Evolutionary conservation across 2,113 vertebrate species (phyloP).

Genomic region (Leiothrix lutea): DNA sequence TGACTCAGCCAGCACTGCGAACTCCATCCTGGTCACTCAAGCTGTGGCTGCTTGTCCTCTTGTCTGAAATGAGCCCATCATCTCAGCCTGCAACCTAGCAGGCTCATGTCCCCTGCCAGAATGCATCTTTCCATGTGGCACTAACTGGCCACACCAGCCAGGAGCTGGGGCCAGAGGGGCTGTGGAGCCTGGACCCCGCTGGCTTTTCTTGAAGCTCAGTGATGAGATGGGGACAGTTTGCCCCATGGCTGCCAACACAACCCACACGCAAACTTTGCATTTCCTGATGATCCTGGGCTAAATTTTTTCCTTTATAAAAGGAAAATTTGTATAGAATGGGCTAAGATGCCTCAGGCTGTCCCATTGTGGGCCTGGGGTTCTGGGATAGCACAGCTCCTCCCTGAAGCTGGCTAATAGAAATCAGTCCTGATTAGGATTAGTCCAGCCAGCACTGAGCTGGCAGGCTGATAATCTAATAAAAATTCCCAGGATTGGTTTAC

Average conservation of each 20-base stretch:
- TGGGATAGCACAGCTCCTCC: constrained; percentile 73
- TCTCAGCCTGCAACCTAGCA: background rate
- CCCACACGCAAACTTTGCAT: background rate
- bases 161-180: background rate
- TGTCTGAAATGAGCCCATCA: constrained; percentile 3
- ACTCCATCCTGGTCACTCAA: background rate
- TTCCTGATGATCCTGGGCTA: background rate
- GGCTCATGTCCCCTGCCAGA: constrained; percentile 12
- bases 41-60: constrained; percentile 5
- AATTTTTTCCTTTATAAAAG: background rate
- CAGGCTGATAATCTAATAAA: constrained; percentile 87
- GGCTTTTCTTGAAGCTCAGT: background rate
- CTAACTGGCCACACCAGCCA: background rate
- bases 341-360: constrained; percentile 68
- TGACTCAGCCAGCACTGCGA: background rate
- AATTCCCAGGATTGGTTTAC: constrained; percentile 89
- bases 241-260: background rate
- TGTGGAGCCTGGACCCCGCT: background rate
- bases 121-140: background rate
- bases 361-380: constrained; percentile 71
- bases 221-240: background rate
- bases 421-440: constrained; percentile 89
- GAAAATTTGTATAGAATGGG: constrained; percentile 35
- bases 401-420: constrained; percentile 83
- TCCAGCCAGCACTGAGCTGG: constrained; percentile 73